Base-by-base conservation (phyloP, 2,797 vertebrate species). In the Acipenser transmontanus region DNA sequence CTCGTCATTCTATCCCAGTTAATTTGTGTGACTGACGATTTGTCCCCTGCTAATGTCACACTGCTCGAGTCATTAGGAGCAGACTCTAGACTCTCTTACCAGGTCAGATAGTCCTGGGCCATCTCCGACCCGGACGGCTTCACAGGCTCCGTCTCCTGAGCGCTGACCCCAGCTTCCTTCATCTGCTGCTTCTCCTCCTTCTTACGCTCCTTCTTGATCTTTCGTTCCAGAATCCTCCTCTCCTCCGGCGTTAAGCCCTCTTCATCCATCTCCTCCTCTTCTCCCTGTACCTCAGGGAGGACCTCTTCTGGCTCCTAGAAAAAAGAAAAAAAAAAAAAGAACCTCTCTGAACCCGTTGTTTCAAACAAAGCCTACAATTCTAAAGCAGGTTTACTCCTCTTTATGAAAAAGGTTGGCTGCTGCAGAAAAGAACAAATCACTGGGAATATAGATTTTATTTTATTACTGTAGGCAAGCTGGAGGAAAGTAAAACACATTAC, bases 401-500 rank as follows among this genome's bases (percentile, higher is more conserved):
- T 12, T 52, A 12, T 8, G 8, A 2, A 52, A 8, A 52, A 8
- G 12, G 51, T 4, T 7, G 51, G 51, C 51, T 12, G 8, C 51
- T 52, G 51, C 51, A 7, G 1, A 17, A 17, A 17, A 17, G 17
- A 17, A 17, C 51, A 52, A 12, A 8, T 12, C 51, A 52, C 51
- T 52, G 51, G 12, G 51, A 12, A 52, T 8, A 8, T 6, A 8
- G 8, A 52, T 52, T 12, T 12, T 52, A 8, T 12, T 52, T 4
- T 12, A 52, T 12, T 12, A 52, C 6, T 52, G 51, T 12, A 8
- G 7, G 7, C 11, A 52, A 71, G 49, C 69, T 47, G n/a, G 54
- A 13, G 49, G 56, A 10, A 68, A 64, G 63, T 50, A 50, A 52
- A 61, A 50, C 11, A 69, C 60, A 20, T 71, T 64, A 73, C 62